Evolutionary conservation across 2,888 invertebrate species (phyloP).

Genomic region (Lasioglossum vierecki): DNA sequence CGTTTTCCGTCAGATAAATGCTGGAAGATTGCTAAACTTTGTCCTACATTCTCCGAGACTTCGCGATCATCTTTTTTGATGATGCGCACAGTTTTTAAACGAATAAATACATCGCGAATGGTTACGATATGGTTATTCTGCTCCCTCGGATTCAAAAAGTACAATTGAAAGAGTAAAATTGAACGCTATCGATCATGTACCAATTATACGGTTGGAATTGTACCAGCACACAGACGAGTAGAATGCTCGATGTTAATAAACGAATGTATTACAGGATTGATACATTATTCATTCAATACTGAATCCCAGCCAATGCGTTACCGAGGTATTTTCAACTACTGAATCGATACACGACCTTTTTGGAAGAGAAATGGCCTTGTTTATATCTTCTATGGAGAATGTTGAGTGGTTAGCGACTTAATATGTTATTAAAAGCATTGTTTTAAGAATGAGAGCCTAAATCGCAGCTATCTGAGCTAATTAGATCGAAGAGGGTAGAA

Average conservation of each 20-base stretch:
- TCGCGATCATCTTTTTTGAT: not conserved
- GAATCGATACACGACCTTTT: too few relatives aligned
- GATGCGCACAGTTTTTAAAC: not conserved
- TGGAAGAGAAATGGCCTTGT: too few relatives aligned
- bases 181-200: not conserved
- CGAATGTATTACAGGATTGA: not conserved
- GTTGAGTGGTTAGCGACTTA: too few relatives aligned
- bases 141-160: not conserved
- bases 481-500: too few relatives aligned
- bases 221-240: not conserved
- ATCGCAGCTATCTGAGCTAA: too few relatives aligned
- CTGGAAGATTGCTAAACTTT: not conserved
- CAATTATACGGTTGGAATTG: not conserved
- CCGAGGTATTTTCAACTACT: too few relatives aligned
- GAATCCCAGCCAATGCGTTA: too few relatives aligned
- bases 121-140: not conserved
- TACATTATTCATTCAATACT: too few relatives aligned
- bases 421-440: too few relatives aligned
- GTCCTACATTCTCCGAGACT: not conserved
- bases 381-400: too few relatives aligned
- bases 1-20: not conserved
- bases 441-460: too few relatives aligned
- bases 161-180: too few relatives aligned
- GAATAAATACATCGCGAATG: not conserved
- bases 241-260: not conserved